Base-by-base conservation (phyloP, 2,888 invertebrate species). In the Melieria omissa region DNA sequence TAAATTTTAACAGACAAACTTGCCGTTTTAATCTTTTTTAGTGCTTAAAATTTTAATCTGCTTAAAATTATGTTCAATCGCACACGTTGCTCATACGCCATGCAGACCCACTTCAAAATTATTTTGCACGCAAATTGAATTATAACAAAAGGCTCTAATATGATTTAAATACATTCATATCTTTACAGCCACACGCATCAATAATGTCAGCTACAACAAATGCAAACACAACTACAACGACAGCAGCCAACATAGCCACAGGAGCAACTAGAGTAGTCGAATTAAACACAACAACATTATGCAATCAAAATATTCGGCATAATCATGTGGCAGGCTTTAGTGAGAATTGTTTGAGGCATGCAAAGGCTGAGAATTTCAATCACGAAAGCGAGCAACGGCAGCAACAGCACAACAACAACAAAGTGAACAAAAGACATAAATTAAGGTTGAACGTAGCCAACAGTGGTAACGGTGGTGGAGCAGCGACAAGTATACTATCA, bases 211-310 rank as follows among this genome's bases (percentile, higher is more conserved):
- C 64, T 61, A 60, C 71, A 73, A 14, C 73, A 58, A 10, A 64
- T 54, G 44, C 62, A 47, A 14, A 67, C 46, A 64, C 66, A 52
- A 65, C 71, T 65, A 47, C 63, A 72, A 70, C 70, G 70, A 46
- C 14, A 42, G 62, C 49, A 58, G 60, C 54, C 60, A 65, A 64
- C 64, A n/a, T 12, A 45, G 41, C 47, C 42, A 64, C 45, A 14
- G 29, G 10, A 41, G 49, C 52, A 55, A 52, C 45, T 49, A 61
- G 45, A 52, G 9, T 9, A 47, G 29, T 9, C 42, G 6, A 41
- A 55, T 45, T 46, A 65, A 52, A 49, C n/a, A 41, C 58, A 45
- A 47, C 45, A 49, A 62, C 61, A 61, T 62, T 61, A 62, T 47
- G 47, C 71, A 69, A 69, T 69, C 69, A 45, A 60, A 49, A 60